Evolutionary conservation across 2,888 invertebrate species (phyloP), one percentile per base, ranked within the genome.

Genomic region (Ctena decussata): DNA sequence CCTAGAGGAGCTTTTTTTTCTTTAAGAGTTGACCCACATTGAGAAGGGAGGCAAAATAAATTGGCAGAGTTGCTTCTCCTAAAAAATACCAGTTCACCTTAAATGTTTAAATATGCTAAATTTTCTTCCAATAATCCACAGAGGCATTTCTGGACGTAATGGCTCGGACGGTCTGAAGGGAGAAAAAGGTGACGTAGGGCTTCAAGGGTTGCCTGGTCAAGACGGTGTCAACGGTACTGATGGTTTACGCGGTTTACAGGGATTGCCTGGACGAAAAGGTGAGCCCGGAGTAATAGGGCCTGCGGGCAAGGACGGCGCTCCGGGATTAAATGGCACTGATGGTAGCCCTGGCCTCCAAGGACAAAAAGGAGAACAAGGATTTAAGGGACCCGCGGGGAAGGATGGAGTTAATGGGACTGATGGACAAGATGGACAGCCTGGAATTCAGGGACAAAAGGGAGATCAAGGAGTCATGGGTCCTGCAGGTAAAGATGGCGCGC

Each of bases 361-460:
- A 6, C 37, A 30, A 5, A 82, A 80, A 53, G 82, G 84, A 8
- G 70, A 72, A 37, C 53, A 75, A 60, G 81, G 83, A 53, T 15
- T 32, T n/a, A 71, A 69, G 73, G 86, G 79, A 21, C 27, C 46
- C 41, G 80, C 39, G 80, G 84, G 57, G 27, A 57, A n/a, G 57
- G 57, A 24, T 27, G 65, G 65, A 18, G 35, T 35, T 2, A 11
- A 11, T 32, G 65, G 65, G 0, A 70, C 30, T 12, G 80, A 72
- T 44, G 89, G 89, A n/a, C 30, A 57, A 35, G 81, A 82, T 21
- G 89, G 89, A 8, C 32, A 41, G 2, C 53, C 77, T 21, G 87
- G 89, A 73, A n/a, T 57, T 24, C 53, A n/a, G 15, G 85, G 88
- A 69, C 6, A 32, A 8, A 80, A 79, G 44, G 83, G 85, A 11